Evolutionary conservation across 2,888 invertebrate genomes (phyloP), one percentile per base, ranked within the genome.

Genomic region (Caradrina clavipalpis): DNA sequence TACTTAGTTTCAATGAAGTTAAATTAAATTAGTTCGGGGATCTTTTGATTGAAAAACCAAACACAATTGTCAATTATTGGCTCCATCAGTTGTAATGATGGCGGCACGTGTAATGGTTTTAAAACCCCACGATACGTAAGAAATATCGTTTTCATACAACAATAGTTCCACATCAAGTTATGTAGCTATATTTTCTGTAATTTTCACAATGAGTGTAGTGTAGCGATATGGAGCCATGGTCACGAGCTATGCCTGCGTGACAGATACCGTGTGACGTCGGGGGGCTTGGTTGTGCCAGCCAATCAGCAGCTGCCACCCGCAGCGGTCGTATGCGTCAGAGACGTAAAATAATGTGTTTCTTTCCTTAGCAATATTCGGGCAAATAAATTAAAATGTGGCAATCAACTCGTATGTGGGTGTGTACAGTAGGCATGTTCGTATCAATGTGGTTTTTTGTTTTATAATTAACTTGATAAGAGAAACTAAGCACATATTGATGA

Each of bases 251-350:
- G 84, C 80, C 79, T 83, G 83, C 87, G 82, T 84, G 86, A 86
- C 81, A 82, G 77, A 82, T 88, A 86, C 78, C 71, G 84, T 76
- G 75, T 91, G 93, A 91, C 92, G 93, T 88, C 76, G 78, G 82
- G 92, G 92, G 93, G 94, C 94, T 94, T 91, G 94, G 90, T 93
- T 76, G 68, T 66, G 71, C 67, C 81, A 78, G 80, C 89, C 89
- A 89, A 89, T 89, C 84, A 81, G 73, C 71, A 65, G 39, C 81
- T 81, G 85, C 87, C 87, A 86, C 67, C 82, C 66, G 60, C 67
- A 80, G 69, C 67, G 69, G 31, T 55, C 55, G 72, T 61, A 63
- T 80, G 76, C 82, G 83, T 85, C 85, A 87, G 59, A 80, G 54
- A 68, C 49, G 64, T 73, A 76, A 74, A 83, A 84, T 59, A 26